These are phyloP conservation scores for Litoditis marina DNA, from an alignment of 2,888 invertebrate genomes.

Conservation along the genomic window DNA sequence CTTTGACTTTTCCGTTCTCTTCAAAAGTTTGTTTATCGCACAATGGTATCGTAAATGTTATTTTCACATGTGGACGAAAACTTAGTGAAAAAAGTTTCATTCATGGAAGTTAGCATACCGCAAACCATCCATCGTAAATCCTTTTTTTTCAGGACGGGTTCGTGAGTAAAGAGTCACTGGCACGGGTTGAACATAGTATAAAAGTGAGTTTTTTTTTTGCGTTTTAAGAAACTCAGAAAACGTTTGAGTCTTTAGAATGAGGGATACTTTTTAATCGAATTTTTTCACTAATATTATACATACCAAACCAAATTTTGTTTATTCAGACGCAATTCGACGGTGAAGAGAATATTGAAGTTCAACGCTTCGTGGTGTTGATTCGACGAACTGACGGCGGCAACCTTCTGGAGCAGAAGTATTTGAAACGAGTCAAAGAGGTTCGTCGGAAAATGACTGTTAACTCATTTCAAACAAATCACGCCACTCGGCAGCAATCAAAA, in stretches of 20 bases:
- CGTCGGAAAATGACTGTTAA: neutral
- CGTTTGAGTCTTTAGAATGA: neutral
- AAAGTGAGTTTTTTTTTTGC: neutral
- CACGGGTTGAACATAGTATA: constrained; percentile 14
- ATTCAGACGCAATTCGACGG: constrained; percentile 18
- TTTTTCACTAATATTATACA: neutral
- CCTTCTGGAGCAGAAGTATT: constrained; percentile 8
- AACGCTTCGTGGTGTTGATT: constrained; percentile 20
- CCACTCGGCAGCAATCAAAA: too few species aligned
- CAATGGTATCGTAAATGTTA: too few species aligned
- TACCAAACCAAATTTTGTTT: neutral
- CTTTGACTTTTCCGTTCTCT: too few species aligned
- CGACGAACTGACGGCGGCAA: constrained; percentile 18
- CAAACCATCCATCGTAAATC: neutral
- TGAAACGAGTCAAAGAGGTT: constrained; percentile 9
- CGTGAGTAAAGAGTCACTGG: constrained; percentile 7
- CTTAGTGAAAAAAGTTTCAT: too few species aligned
- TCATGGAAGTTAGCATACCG: too few species aligned
- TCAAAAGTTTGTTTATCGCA: too few species aligned
- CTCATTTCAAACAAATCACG: too few species aligned
- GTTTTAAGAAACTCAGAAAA: neutral
- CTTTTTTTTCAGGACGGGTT: constrained; percentile 15
- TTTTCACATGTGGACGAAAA: too few species aligned
- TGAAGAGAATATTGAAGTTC: constrained; percentile 13
- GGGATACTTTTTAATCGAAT: too few species aligned